Evolutionary conservation across 2,797 vertebrate genomes (phyloP).

Genomic region (Phoeniculus purpureus): DNA sequence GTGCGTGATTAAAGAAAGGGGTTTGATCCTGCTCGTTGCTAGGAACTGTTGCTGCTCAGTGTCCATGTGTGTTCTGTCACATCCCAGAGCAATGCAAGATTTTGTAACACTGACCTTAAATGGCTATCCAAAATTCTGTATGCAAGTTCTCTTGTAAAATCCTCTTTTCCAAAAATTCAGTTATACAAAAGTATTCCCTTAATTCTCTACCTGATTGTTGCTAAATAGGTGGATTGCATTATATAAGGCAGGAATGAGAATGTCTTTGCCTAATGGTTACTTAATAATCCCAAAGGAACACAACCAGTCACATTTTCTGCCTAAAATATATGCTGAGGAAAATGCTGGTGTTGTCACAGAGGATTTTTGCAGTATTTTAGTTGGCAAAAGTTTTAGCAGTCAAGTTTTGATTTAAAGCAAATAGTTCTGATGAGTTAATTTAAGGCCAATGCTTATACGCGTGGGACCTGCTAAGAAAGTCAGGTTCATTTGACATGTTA

Average conservation of each 20-base stretch:
- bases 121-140: not conserved
- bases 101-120: not conserved
- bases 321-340: not conserved
- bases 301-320: not conserved
- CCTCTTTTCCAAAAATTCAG: not conserved
- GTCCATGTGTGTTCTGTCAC: not conserved
- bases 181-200: not conserved
- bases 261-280: not conserved
- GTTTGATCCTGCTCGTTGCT: not conserved
- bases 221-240: not conserved
- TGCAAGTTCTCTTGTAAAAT: not conserved
- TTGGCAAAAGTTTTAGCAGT: not conserved
- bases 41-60: not conserved
- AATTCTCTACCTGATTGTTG: too few relatives aligned
- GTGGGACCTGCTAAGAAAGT: not conserved
- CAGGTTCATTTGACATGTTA: not conserved
- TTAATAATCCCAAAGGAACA: not conserved
- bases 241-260: not conserved
- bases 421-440: not conserved
- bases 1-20: not conserved
- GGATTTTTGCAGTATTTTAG: not conserved
- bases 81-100: not conserved
- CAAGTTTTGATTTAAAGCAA: not conserved
- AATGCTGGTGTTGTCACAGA: not conserved
- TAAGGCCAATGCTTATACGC: not conserved